Base-by-base conservation (phyloP, 2,797 vertebrate species). In the Periophthalmus magnuspinnatus region DNA sequence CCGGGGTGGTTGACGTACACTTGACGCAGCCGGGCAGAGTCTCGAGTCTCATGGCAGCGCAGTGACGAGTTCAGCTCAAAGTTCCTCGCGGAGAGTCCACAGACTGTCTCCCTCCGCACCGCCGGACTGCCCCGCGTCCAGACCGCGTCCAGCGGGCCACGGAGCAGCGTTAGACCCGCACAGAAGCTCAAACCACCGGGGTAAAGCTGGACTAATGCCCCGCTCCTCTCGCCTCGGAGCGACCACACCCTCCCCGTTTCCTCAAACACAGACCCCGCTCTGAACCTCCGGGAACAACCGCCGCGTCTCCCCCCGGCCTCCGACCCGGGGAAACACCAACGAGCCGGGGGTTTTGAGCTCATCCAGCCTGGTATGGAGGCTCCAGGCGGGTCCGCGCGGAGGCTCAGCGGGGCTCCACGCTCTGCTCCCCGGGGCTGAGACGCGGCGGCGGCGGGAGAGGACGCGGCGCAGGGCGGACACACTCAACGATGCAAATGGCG, bases 241-340 rank as follows among this genome's bases (percentile, higher is more conserved):
- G 93, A 93, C 96, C 96, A 95, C 96, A 96, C 96, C 96, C 96
- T 96, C 96, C 84, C 86, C 58, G 91, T 93, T 93, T 96, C 95
- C 94, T 95, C 93, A 92, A 91, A 91, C 85, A 84, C n/a, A 36
- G 22, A 81, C 82, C n/a, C 75, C 41, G 58, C 86, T 80, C 81
- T 79, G 71, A 81, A 72, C 77, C 74, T 80, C 65, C 34, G 88
- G 89, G 82, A 91, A 81, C 74, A 81, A 86, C 88, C 75, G 82
- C 78, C 66, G 19, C 84, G 81, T 79, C 67, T 81, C 68, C 47
- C 21, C 4, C 58, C 54, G 28, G 2, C 10, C 5, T 6, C 60
- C 48, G 33, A 16, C 38, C 2, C 47, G 6, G 45, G 19, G 14
- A 5, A 13, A 50, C 24, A 45, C 61, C 7, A 61, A 58, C 14